Evolutionary conservation across 2,888 invertebrate species (phyloP).

Genomic region (Cistogaster globosa): DNA sequence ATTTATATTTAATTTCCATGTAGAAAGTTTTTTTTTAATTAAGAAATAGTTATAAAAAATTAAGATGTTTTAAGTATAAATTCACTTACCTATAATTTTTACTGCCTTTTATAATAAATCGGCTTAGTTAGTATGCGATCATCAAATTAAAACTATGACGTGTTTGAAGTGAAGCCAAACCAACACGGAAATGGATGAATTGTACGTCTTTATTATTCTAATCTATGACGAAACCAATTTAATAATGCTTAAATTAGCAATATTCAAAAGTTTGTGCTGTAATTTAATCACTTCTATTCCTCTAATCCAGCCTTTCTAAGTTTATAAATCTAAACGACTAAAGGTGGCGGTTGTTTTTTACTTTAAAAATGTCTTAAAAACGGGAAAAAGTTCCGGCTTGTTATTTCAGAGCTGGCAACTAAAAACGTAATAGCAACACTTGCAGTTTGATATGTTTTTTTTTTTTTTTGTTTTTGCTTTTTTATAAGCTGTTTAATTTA

Average conservation of each 20-base stretch:
- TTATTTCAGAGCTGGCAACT: constrained; percentile 22
- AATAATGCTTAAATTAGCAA: not conserved
- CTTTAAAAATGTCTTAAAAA: constrained; percentile 23
- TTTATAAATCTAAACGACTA: constrained; percentile 51
- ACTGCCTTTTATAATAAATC: constrained; percentile 41
- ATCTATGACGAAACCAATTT: constrained; percentile 25
- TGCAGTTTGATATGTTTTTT: constrained; percentile 24
- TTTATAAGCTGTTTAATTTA: constrained; percentile 18
- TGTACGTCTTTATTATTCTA: not conserved
- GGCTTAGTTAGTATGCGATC: constrained; percentile 27
- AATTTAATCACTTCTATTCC: constrained; percentile 24
- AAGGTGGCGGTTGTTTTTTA: constrained; percentile 48
- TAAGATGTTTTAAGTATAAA: not conserved
- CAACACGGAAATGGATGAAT: constrained; percentile 36
- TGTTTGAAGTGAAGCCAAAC: constrained; percentile 22
- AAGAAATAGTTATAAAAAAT: not conserved
- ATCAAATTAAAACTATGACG: constrained; percentile 24
- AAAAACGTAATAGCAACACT: constrained; percentile 34
- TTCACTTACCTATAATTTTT: constrained; percentile 66
- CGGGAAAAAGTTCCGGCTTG: constrained; percentile 64
- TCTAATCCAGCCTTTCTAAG: constrained; percentile 63
- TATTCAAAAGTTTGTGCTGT: constrained; percentile 27
- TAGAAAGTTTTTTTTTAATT: too few species aligned
- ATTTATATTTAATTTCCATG: too few species aligned
- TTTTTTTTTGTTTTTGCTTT: not conserved